Evolutionary conservation across 1,140 invertebrate species (phyloP), one percentile per base, ranked within the genome.

Genomic region (Drosophila rufa): DNA sequence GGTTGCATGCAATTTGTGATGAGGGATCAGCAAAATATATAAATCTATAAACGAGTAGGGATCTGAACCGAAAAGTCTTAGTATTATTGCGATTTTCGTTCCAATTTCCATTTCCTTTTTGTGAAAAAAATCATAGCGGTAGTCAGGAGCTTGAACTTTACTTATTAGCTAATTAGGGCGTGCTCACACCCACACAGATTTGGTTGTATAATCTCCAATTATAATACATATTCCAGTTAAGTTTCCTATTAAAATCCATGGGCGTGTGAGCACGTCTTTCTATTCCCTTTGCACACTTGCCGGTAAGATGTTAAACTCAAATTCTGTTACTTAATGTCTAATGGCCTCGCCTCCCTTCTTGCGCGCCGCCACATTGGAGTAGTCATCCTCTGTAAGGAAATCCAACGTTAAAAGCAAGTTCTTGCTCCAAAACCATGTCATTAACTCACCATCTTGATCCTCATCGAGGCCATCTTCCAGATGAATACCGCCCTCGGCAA

Each of bases 401-500:
- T 11, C 5, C 2, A 14, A 17, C 6, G 15, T 9, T 15, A n/a
- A 25, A n/a, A 61, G 6, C 9, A 8, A n/a, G 47, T 36, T 4
- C 8, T 12, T 30, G 6, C 19, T n/a, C 3, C 11, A 14, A 3
- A 6, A 6, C 7, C 14, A 14, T n/a, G 17, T 2, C 0, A 36
- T 27, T 38, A 15, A 64, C 55, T 71, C 57, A 93, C 92, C 92
- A 79, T 93, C 92, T 66, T 91, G 89, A 62, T 92, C 91, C 38
- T 92, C 92, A 48, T 93, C 92, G n/a, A 92, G 70, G 48, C 70
- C 79, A 46, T 93, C 92, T 36, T 93, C 91, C 9, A 92, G 53
- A 73, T 84, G 90, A 43, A 92, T 60, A 22, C 79, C 91, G 36
- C 79, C 91, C 43, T 93, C 92, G n/a, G 78, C 69, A 61, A 92